Evolutionary conservation across 2,888 invertebrate species (phyloP), one percentile per base, ranked within the genome.

Genomic region (Eustalomyia histrio): DNA sequence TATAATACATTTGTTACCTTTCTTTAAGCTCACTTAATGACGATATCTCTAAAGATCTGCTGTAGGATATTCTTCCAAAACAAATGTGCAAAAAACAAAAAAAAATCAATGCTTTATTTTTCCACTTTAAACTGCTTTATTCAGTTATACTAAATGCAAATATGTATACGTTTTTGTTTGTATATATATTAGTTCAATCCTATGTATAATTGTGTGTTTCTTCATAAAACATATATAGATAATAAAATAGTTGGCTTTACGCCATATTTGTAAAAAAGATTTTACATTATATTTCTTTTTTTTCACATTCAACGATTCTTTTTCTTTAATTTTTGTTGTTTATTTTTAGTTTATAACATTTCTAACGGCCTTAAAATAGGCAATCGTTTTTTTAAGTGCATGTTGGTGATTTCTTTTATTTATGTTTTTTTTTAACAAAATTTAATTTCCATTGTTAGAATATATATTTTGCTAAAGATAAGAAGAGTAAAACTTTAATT

Each of bases 251-350:
- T 78, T 81, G 81, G 81, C 81, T 81, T 58, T 60, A 35, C 55
- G 81, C 81, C 78, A 81, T 74, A 71, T 78, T 78, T 81, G 74
- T 75, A 63, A 81, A 78, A 78, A 71, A 67, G 78, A 78, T 81
- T 78, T 71, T 63, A 18, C 8, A 21, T 35, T 43, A 68, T 35
- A 33, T 55, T 47, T 6, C 14, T 24, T 35, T 47, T 52, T 53
- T 16, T 14, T 18, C n/a, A 16, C 17, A 16, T n/a, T 24, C 4
- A 39, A 35, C 14, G n/a, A 53, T 50, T 47, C 5, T 52, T 67
- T 43, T 17, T 60, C 58, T 24, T 52, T 9, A 6, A 17, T 58
- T 50, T 52, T 74, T 69, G 60, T 67, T 57, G 61, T 60, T 61
- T 75, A 35, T 24, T 24, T 5, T 24, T 5, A 24, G 3, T 29